phyloP scores from a whole-genome alignment of 1,140 invertebrate genomes.

The Panonychus citri region DNA sequence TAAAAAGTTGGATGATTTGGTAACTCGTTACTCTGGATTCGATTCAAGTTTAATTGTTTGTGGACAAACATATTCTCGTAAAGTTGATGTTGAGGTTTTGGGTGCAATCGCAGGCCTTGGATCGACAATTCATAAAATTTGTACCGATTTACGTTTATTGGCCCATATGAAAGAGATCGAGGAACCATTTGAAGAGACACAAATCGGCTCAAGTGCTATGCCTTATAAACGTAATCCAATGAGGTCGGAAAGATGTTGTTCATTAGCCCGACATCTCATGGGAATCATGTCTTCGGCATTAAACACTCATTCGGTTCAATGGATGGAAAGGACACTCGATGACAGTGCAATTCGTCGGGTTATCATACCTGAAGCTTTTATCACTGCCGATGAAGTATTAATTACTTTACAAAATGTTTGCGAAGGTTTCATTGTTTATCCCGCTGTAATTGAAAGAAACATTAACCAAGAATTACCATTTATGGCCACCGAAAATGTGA shows the following conservation, averaged over 20 bases:
- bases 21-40: slow-evolving; percentile 71
- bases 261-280: slow-evolving; percentile 72
- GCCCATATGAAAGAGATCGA: slow-evolving; percentile 87
- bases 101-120: slow-evolving; percentile 50
- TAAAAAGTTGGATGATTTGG: slow-evolving; percentile 48
- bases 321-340: slow-evolving; percentile 91
- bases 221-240: slow-evolving; percentile 97
- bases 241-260: slow-evolving; percentile 77
- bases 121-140: slow-evolving; percentile 75
- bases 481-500: slow-evolving; percentile 89
- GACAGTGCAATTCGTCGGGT: slow-evolving; percentile 84
- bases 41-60: slow-evolving; percentile 52
- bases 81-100: slow-evolving; percentile 70
- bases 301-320: slow-evolving; percentile 71
- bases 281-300: slow-evolving; percentile 53
- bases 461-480: slow-evolving; percentile 57
- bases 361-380: slow-evolving; percentile 70
- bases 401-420: slow-evolving; percentile 73
- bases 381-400: slow-evolving; percentile 69
- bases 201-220: slow-evolving; percentile 59
- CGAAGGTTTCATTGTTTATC: slow-evolving; percentile 80
- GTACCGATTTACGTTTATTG: slow-evolving; percentile 61
- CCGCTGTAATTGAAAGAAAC: slow-evolving; percentile 33
- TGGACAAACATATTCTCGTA: slow-evolving; percentile 88
- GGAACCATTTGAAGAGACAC: slow-evolving; percentile 86